phyloP scores from a whole-genome alignment of 2,797 vertebrate genomes.

The Onychomys torridus region DNA sequence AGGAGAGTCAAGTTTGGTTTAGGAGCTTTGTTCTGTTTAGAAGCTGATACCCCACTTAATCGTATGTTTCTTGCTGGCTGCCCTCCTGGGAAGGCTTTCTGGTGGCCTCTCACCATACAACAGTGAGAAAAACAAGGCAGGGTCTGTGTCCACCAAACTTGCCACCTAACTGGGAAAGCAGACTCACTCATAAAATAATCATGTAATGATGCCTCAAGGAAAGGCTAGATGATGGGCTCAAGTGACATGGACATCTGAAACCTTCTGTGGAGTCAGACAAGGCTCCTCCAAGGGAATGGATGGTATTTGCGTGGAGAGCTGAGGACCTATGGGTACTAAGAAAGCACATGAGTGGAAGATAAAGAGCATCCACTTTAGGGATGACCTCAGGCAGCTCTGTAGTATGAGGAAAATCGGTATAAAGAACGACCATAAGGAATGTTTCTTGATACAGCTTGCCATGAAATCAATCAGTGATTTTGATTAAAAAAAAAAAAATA shows the following conservation, averaged over 20 bases:
- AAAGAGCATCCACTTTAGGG: fast-evolving
- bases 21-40: not conserved
- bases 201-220: not conserved
- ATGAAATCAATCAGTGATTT: not conserved
- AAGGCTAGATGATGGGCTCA: not conserved
- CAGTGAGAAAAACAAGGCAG: not conserved
- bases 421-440: not conserved
- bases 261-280: not conserved
- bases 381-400: not conserved
- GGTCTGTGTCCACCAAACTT: not conserved
- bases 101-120: not conserved
- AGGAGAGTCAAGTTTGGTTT: not conserved
- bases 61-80: not conserved
- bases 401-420: not conserved
- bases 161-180: not conserved
- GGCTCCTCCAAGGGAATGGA: not conserved
- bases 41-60: not conserved
- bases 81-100: not conserved
- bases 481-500: not conserved
- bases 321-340: not conserved
- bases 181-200: constrained; percentile 11
- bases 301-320: not conserved
- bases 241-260: not conserved
- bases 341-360: not conserved
- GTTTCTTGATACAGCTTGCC: not conserved